Evolutionary conservation across 1,140 invertebrate genomes (phyloP), one percentile per base, ranked within the genome.

Genomic region (Drepana arcuata): DNA sequence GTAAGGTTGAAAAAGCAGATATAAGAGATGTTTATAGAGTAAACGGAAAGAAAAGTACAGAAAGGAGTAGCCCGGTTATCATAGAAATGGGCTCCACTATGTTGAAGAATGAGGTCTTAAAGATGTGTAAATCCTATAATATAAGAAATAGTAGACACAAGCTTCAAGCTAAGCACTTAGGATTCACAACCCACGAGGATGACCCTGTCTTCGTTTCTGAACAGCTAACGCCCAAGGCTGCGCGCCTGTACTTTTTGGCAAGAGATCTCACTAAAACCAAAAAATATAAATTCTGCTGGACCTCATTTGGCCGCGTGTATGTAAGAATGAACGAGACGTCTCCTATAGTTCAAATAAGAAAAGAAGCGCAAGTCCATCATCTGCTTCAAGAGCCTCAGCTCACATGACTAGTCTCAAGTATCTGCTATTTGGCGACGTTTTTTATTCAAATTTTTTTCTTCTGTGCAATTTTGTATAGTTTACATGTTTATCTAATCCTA

Each of bases 1-100:
- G 26, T 14, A 23, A 45, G 16, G 31, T 39, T 6, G 18, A 16
- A n/a, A 39, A 16, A n/a, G 10, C 26, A 5, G 36, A 39, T 4
- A 39, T 45, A 18, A 30, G 10, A 21, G 35, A 45, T 7, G 34
- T 45, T 11, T 45, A 39, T 12, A 39, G 42, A 27, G 27, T 45
- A 0, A 29, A 15, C 2, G 2, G 18, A 1, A 45, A 29, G 16
- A 45, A 39, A 10, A n/a, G n/a, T n/a, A 7, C 24, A 7, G 24
- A 26, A 2, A 26, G 6, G 2, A 26, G 10, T 10, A 26, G 10
- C 6, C 24, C 24, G 2, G 10, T 26, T 10, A 26, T 26, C 10
- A 10, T 10, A 2, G 24, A 26, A 10, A 3, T 26, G 4, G 10
- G 6, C 10, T 7, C 24, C 2, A 26, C 24, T 10, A 4, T 26